A percentile compares a stretch with the other conserved stretches of the same genome.
Conservation (phyloP, 1,140 invertebrate species). For the Leptinotarsa undecemlineata region DNA sequence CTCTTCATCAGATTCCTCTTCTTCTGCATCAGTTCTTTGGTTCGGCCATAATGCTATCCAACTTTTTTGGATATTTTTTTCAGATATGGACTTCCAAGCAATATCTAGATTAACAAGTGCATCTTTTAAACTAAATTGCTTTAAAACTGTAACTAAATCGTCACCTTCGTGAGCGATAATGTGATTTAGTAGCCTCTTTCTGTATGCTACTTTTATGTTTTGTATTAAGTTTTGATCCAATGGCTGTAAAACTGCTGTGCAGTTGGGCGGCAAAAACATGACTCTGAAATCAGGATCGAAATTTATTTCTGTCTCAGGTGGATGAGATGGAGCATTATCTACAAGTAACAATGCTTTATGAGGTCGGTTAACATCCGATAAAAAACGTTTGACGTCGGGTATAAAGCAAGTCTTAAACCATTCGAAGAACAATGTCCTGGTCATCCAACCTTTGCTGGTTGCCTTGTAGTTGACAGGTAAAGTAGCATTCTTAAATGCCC, state of each 20-base stretch:
- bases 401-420: constrained; percentile 12
- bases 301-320: constrained; percentile 17
- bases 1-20: constrained; percentile 21
- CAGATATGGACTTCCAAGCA: constrained; percentile 11
- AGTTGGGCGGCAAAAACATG: constrained; percentile 27
- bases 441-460: constrained; percentile 35
- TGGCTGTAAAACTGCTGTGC: constrained; percentile 28
- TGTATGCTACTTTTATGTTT: constrained; percentile 29
- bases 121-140: constrained; percentile 29
- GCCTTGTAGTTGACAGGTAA: constrained; percentile 50
- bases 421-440: constrained; percentile 24
- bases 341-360: constrained; percentile 22
- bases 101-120: constrained; percentile 21
- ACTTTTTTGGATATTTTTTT: constrained; percentile 31
- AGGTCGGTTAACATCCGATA: not conserved
- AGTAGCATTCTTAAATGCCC: constrained; percentile 20
- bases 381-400: not conserved
- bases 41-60: constrained; percentile 25
- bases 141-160: constrained; percentile 17
- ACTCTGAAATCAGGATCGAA: constrained; percentile 18
- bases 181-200: constrained; percentile 25
- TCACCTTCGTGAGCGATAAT: constrained; percentile 21
- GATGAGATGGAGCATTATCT: constrained; percentile 28
- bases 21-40: not conserved
- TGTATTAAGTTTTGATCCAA: constrained; percentile 30